phyloP scores from a whole-genome alignment of 1,140 invertebrate species.

The Drosophila lacertosa region DNA sequence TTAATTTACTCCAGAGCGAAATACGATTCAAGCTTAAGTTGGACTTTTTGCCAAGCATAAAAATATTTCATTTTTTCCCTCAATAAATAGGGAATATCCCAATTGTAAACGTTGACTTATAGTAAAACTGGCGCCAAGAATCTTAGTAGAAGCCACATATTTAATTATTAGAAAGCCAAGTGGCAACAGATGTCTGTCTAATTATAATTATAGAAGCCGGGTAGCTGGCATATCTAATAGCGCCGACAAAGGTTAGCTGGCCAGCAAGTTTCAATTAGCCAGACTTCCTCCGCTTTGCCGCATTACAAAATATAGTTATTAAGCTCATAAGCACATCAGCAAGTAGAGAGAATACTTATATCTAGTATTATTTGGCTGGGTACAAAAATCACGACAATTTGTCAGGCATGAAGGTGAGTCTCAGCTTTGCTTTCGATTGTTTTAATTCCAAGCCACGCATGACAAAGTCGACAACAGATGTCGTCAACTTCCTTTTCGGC shows the following conservation, averaged over 20 bases:
- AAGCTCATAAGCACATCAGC: constrained; percentile 55
- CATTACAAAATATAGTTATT: constrained; percentile 68
- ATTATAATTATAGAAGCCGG: constrained; percentile 49
- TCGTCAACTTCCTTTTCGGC: constrained; percentile 72
- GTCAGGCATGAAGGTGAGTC: constrained; percentile 75
- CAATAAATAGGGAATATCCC: background rate
- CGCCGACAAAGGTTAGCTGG: constrained; percentile 48
- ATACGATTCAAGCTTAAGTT: no score
- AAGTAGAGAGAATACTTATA: constrained; percentile 36
- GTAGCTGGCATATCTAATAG: constrained; percentile 31
- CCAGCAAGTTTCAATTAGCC: constrained; percentile 25
- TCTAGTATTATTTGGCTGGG: background rate
- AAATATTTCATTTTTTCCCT: no score
- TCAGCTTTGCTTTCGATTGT: constrained; percentile 26
- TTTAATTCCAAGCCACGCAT: constrained; percentile 72
- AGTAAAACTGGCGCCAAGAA: constrained; percentile 4
- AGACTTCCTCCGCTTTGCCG: constrained; percentile 21
- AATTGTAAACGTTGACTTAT: no score
- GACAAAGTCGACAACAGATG: constrained; percentile 74
- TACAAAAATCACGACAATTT: constrained; percentile 47
- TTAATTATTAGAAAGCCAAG: constrained; percentile 34
- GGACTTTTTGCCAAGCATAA: no score
- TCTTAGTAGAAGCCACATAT: constrained; percentile 1
- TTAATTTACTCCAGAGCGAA: no score
- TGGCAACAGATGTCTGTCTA: constrained; percentile 26